A percentile compares a stretch with the other conserved stretches of the same genome.
Conservation (phyloP, 2,797 vertebrate genomes). For the Lacerta agilis region DNA sequence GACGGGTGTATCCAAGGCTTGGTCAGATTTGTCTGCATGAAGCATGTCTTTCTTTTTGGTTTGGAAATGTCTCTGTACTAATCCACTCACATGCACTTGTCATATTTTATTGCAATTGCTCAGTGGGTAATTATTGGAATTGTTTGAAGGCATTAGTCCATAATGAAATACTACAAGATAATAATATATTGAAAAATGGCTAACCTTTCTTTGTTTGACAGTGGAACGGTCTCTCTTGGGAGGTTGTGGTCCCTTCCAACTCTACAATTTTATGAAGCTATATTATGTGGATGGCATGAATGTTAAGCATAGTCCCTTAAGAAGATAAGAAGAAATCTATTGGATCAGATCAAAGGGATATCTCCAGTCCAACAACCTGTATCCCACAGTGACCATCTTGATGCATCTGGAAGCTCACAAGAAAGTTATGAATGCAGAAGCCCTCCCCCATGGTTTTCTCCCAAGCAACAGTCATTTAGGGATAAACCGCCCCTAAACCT, state of each 20-base stretch:
- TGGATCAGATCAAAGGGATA: background rate
- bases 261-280: no score
- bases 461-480: background rate
- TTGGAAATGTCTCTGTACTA: background rate
- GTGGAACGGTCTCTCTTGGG: no score
- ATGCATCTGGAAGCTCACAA: background rate
- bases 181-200: no score
- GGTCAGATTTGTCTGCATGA: background rate
- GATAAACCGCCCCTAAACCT: background rate
- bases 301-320: background rate
- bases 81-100: rapidly evolving
- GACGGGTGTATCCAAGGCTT: background rate
- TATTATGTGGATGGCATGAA: background rate
- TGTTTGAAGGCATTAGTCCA: rapidly evolving
- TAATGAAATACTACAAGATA: background rate
- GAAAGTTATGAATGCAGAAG: background rate
- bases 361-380: background rate
- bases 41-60: background rate
- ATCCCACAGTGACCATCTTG: no score
- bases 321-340: background rate
- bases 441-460: background rate
- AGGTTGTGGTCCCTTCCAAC: no score
- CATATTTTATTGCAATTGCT: rapidly evolving
- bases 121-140: background rate
- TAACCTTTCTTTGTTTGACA: background rate